Base-by-base conservation (phyloP, 1,140 invertebrate genomes). In the Lordiphosa collinella region DNA sequence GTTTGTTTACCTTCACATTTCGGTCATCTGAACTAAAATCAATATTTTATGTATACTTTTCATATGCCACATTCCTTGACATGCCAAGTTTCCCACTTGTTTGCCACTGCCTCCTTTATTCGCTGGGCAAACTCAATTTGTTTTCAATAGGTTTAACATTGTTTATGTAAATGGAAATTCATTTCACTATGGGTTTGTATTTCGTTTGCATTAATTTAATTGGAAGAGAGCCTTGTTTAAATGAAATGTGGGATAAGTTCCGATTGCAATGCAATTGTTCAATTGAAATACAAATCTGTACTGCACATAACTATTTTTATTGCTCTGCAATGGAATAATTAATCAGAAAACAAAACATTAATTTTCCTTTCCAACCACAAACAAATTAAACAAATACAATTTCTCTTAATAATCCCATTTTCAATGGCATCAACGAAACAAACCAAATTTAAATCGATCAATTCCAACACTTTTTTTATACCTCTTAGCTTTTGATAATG, bases 111-210 rank as follows among this genome's bases (percentile, higher is more conserved):
- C 31, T 37, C 44, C 13, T 9, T 18, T 31, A 16, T 25, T 44
- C 18, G 47, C 7, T 25, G 18, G 61, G 61, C 53, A 38, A 58
- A 37, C 25, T 35, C 52, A 61, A 68, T 53, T 68, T 60, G 36
- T 29, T 69, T 35, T 61, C 64, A 49, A 69, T 69, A 37, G 49
- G 49, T 53, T 69, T 69, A 61, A 54, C 68, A 54, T 60, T 56
- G 62, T 82, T 80, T 80, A 79, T 82, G 70, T 65, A 79, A 79
- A 79, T 79, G 46, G 36, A 58, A 46, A 35, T 51, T 25, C n/a
- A 31, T 29, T 32, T 32, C 34, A 11, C 11, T 40, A 38, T 64
- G 44, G 34, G 41, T 44, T 29, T 44, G 41, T n/a, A 44, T 44
- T 38, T 38, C 29, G 41, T 44, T 44, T 44, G 25, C 22, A 44